These are phyloP conservation scores for Muntiacus muntjak DNA, from an alignment of 2,113 vertebrate genomes.

Conservation along the genomic window DNA sequence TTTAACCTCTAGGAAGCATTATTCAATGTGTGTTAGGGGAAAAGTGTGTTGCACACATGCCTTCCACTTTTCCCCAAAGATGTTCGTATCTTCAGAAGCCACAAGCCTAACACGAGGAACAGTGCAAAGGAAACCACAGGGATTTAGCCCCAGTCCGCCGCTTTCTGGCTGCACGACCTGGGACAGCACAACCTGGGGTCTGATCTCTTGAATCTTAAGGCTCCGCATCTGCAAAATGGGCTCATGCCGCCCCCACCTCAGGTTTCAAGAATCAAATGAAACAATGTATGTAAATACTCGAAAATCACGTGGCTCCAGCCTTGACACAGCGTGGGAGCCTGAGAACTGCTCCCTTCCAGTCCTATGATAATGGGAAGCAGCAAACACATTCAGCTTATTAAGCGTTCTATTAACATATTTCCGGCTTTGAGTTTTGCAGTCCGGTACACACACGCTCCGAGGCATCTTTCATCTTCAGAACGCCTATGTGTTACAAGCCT, in stretches of 20 bases:
- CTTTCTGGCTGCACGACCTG: too few relatives aligned
- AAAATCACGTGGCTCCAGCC: neutral
- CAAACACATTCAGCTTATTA: neutral
- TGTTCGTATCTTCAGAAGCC: neutral
- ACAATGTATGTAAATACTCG: accelerated
- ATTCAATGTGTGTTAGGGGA: neutral
- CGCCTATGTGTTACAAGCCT: neutral
- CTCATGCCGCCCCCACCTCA: accelerated
- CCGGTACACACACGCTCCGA: neutral
- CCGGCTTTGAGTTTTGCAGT: neutral
- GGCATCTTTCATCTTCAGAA: slow-evolving; percentile 12
- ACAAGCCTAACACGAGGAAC: accelerated
- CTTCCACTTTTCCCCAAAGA: neutral
- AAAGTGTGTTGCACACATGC: neutral
- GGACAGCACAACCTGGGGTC: neutral
- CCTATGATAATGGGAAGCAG: neutral
- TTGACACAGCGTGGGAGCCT: accelerated
- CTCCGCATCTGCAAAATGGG: neutral
- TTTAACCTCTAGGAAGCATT: neutral
- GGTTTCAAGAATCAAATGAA: neutral
- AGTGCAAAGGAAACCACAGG: accelerated
- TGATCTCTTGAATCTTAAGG: neutral
- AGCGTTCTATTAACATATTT: neutral
- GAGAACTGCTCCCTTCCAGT: too few relatives aligned
- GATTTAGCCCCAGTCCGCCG: accelerated